Conservation (phyloP, 2,797 vertebrate species). For the Linurgus olivaceus region DNA sequence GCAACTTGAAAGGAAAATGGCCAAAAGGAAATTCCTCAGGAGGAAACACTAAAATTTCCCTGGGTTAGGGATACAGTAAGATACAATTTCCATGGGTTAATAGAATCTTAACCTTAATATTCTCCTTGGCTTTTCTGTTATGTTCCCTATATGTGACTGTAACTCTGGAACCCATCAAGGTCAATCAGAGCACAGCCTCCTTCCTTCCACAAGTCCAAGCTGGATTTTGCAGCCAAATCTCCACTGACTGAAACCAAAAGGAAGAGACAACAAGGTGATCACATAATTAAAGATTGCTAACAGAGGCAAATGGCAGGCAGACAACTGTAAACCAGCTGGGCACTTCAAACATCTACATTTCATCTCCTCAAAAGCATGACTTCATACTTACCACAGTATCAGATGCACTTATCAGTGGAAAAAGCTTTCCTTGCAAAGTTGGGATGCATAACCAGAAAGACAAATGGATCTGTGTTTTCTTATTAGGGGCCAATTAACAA, state of each 20-base stretch:
- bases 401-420: neutral
- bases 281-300: neutral
- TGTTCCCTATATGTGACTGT: neutral
- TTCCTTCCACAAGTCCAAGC: accelerated
- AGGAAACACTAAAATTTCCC: neutral
- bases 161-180: neutral
- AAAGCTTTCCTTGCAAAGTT: neutral
- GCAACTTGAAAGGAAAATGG: neutral
- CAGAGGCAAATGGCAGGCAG: neutral
- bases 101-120: neutral
- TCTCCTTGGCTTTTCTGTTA: neutral
- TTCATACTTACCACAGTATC: neutral
- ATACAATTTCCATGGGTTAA: neutral
- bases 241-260: neutral
- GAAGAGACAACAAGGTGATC: neutral
- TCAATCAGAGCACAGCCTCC: neutral
- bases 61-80: neutral
- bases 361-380: neutral
- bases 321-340: neutral
- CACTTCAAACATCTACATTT: neutral
- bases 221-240: neutral
- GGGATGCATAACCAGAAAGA: neutral
- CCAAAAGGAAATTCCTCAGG: neutral
- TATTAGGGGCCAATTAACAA: neutral
- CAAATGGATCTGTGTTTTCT: neutral